Evolutionary conservation across 1,140 invertebrate species (phyloP).

Genomic region (Spodoptera litura): DNA sequence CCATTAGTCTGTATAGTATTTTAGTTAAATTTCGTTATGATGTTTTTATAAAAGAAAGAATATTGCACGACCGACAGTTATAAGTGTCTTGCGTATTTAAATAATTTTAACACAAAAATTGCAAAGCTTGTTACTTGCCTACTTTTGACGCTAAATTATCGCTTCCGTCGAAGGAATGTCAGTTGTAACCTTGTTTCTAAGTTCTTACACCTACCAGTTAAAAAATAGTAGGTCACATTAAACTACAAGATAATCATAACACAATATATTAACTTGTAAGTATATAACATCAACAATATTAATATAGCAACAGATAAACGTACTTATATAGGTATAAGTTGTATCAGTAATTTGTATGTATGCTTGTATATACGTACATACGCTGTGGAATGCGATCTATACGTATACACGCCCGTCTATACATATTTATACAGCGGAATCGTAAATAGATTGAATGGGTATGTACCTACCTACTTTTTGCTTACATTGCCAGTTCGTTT

Average conservation of each 20-base stretch:
- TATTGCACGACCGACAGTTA: no score
- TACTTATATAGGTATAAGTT: conserved; percentile 50
- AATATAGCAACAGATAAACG: conserved; percentile 39
- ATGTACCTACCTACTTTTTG: conserved; percentile 78
- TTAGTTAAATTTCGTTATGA: no score
- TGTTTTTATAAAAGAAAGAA: neutral
- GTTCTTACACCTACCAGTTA: conserved; percentile 6
- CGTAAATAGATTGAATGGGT: conserved; percentile 85
- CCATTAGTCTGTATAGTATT: no score
- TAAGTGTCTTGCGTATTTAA: no score
- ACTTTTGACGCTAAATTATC: conserved; percentile 9
- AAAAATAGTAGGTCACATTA: conserved; percentile 41
- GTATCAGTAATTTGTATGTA: conserved; percentile 75
- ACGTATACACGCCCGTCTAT: conserved; percentile 60
- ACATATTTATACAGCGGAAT: conserved; percentile 74
- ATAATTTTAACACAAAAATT: neutral
- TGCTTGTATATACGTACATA: conserved; percentile 73
- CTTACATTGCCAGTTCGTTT: conserved; percentile 73
- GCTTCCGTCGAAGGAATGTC: conserved; percentile 10
- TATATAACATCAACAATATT: conserved; percentile 37
- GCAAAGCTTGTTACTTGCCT: no score
- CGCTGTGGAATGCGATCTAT: conserved; percentile 78
- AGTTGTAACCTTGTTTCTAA: conserved; percentile 38
- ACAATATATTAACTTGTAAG: conserved; percentile 10
- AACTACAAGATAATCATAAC: conserved; percentile 38